These are phyloP conservation scores for Anolis apletophallus DNA, from an alignment of 2,797 vertebrate genomes.

Conservation along the genomic window DNA sequence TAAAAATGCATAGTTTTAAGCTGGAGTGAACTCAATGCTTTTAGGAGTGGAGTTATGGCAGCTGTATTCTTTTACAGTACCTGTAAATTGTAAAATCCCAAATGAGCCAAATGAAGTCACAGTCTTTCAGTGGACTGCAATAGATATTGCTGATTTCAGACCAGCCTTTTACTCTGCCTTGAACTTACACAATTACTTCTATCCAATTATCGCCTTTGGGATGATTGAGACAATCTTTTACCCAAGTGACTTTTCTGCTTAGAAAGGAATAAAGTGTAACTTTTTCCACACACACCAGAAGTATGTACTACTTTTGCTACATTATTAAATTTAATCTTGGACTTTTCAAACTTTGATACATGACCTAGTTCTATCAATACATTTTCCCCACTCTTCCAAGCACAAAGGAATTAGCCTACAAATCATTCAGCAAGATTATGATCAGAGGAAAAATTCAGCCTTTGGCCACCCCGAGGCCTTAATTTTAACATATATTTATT, in stretches of 20 bases:
- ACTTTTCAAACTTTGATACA: not conserved
- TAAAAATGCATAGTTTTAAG: no score
- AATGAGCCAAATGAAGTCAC: not conserved
- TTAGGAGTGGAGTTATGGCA: no score
- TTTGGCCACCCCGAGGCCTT: not conserved
- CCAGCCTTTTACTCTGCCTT: not conserved
- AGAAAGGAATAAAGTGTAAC: not conserved
- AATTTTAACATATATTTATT: not conserved
- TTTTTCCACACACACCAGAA: not conserved
- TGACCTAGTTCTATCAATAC: slow-evolving; percentile 22
- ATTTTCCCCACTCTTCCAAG: not conserved
- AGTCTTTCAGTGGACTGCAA: not conserved
- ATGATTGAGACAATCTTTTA: not conserved
- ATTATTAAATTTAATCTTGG: not conserved
- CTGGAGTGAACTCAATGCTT: no score
- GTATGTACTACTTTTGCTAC: not conserved
- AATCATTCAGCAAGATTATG: slow-evolving; percentile 8
- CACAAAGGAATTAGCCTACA: not conserved
- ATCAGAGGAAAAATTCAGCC: not conserved
- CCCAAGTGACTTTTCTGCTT: not conserved
- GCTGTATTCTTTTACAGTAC: not conserved
- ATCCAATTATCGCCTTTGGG: not conserved
- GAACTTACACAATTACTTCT: not conserved
- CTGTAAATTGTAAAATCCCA: not conserved
- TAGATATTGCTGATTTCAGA: not conserved